Evolutionary conservation across 2,797 vertebrate genomes (phyloP), one percentile per base, ranked within the genome.

Genomic region (Poecilia gillii): DNA sequence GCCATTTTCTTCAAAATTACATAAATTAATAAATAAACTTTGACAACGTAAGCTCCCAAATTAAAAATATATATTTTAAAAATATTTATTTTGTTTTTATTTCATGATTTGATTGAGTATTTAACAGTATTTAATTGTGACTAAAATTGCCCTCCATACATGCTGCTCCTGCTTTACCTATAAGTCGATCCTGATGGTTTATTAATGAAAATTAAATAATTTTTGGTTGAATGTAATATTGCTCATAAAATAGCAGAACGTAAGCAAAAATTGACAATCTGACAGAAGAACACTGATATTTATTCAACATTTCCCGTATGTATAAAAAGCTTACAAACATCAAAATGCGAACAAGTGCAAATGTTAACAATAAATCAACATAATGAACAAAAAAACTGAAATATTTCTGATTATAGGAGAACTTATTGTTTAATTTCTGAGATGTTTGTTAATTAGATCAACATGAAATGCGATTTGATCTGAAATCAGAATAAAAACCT

Each of bases 341-440:
- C 36, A 74, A 75, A 57, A 16, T 46, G 41, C 62, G 74, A 75
- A 75, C 8, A 64, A 75, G 41, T 75, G 57, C 74, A 62, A 62
- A n/a, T 6, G 20, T 33, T 14, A 18, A 62, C 20, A 62, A 75
- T 75, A 62, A 75, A 18, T 45, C 51, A 46, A 6, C 14, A 23
- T 43, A 28, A 6, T 33, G 62, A 13, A 13, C 18, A 59, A 45
- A 45, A 20, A 59, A 28, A n/a, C 25, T 59, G 55, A 59, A 59
- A 59, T 59, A 59, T 28, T 59, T n/a, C 9, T 13, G 55, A 41
- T 31, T 3, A 66, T 18, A 23, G 6, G 31, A 66, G 62, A 25
- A 25, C 20, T 23, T 64, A 3, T 8, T 64, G 31, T 20, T 14
- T 36, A 16, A 6, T 64, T 8, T 64, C 59, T 39, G 9, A 73